Base-by-base conservation (phyloP, 2,888 invertebrate species). In the Parnassius glacialis region DNA sequence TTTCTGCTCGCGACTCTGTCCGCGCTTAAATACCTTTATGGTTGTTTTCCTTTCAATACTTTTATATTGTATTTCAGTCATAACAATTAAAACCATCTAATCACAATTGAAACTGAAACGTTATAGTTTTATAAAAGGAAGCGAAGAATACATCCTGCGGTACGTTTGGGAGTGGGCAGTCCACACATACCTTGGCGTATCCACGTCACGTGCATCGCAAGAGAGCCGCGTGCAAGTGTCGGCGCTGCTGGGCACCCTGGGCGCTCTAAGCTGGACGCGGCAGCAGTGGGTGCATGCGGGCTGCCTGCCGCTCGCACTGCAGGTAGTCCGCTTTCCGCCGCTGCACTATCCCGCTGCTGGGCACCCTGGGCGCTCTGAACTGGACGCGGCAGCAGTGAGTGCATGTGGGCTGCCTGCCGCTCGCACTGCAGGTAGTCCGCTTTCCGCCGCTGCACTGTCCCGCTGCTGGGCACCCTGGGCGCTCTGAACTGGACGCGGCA, bases 131-230 rank as follows among this genome's bases (percentile, higher is more conserved):
- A n/a, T n/a, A 11, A 0, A 61, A 77, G 89, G 81, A 2, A 73
- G 75, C 2, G 83, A 80, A 48, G 69, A 73, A 13, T 60, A 69
- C 11, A 65, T 89, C 0, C 78, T 88, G 0, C 79, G 80, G 41
- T 74, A 78, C 13, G 71, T 79, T 44, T 89, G 83, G 76, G 73
- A 77, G 65, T 89, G 87, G 87, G 63, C 70, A 11, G 66, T 79
- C 13, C 70, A 71, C 25, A 70, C 71, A 11, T 75, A 77, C 62
- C 13, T 73, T 47, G 56, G 65, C 54, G 67, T 65, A 64, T 68
- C 61, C 42, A 41, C 63, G 10, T 42, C 61, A 2, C 65, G 66
- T 13, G 42, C 61, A 25, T 3, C 67, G 13, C 75, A 74, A 50
- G 78, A 76, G 66, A 67, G 73, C 34, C 77, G 78, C 47, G 74